A percentile compares a stretch with the other conserved stretches of the same genome.
phyloP scores from a whole-genome alignment of 2,888 invertebrate species.

The Coleophora deauratella region DNA sequence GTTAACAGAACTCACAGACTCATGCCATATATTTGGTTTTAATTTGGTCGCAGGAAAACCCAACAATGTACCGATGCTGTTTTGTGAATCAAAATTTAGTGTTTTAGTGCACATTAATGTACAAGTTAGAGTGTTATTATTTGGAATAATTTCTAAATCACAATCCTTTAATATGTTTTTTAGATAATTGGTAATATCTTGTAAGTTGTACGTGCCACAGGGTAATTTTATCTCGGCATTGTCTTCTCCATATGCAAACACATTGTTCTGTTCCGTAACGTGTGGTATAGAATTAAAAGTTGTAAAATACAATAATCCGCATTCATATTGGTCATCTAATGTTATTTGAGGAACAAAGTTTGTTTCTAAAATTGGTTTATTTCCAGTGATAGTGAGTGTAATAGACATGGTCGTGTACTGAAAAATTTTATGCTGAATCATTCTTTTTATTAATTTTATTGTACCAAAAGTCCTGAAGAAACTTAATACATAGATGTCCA shows the following conservation, averaged over 20 bases:
- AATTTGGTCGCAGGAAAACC: conserved; percentile 3
- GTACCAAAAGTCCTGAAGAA: conserved; percentile 2
- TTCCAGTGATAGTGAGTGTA: conserved; percentile 2
- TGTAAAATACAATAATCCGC: conserved; percentile 10
- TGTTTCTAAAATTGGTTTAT: conserved; percentile 1
- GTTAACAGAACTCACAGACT: conserved; percentile 5
- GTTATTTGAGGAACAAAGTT: conserved; percentile 1
- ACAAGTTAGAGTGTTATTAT: conserved; percentile 3
- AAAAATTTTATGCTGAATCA: background rate
- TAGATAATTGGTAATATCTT: conserved; percentile 2
- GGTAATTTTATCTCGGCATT: conserved; percentile 5
- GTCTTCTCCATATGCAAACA: conserved; percentile 6
- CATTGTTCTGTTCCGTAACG: conserved; percentile 4
- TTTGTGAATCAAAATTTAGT: conserved; percentile 2
- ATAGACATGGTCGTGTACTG: background rate
- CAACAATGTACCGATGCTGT: conserved; percentile 3
- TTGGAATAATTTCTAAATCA: background rate
- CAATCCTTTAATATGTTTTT: conserved; percentile 1
- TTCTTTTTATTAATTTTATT: background rate
- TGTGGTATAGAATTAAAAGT: conserved; percentile 8
- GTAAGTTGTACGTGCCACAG: conserved; percentile 7
- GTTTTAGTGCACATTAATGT: conserved; percentile 1
- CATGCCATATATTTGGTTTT: conserved; percentile 6
- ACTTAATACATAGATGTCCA: conserved; percentile 8
- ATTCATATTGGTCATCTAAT: conserved; percentile 7